Base-by-base conservation (phyloP, 2,888 invertebrate genomes). In the Melanophora roralis region DNA sequence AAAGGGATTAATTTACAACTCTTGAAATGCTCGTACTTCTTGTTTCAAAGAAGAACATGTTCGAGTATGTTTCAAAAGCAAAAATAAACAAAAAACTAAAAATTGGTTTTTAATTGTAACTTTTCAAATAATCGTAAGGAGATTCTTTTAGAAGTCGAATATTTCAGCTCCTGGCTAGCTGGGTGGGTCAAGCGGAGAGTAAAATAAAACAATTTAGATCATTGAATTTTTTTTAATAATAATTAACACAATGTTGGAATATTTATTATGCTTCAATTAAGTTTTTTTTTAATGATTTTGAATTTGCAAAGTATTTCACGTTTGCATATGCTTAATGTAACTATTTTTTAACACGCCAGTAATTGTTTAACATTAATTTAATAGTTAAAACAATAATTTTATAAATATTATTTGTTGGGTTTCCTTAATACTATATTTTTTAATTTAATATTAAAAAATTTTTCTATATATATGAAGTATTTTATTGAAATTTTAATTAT, bases 201-300 rank as follows among this genome's bases (percentile, higher is more conserved):
- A 81, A 60, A 83, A 82, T 67, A 75, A 77, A 78, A 76, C 67
- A 16, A 27, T 36, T 40, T 27, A 34, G n/a, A 11, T 55, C 40
- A 0, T 23, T 49, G 14, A 55, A 12, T 53, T 60, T 64, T 74
- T 69, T 83, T 84, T 79, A 53, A 64, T 72, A 38, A 57, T 81
- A 59, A 82, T 83, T 83, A 86, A 86, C 86, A 86, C 86, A 86
- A 86, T 86, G 81, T 85, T 86, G 83, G 85, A 86, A 85, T 86
- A 86, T 78, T 81, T 72, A 78, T 78, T 75, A 72, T 75, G 51
- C 69, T 45, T 53, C 21, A 57, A 65, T 65, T 65, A 8, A 36
- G 11, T 60, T 59, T 23, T 36, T n/a, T 65, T 45, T 78, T 78
- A 78, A 75, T 78, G 75, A 78, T 68, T 78, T 14, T 59, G 76